Evolutionary conservation across 2,797 vertebrate genomes (phyloP).

Genomic region (Lacerta bilineata): DNA sequence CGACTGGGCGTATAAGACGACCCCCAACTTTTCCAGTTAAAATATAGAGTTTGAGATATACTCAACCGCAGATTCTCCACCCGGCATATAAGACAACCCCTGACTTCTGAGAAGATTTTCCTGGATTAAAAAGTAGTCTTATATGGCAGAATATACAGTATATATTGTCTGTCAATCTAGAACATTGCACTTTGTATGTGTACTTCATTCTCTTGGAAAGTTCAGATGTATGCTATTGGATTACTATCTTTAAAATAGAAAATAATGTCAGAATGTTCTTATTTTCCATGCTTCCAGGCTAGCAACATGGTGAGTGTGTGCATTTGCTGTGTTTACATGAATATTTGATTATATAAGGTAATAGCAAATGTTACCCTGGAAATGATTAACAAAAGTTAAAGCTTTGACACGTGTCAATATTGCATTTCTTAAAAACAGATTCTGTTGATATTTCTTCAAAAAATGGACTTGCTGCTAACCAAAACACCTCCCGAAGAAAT

Average conservation of each 20-base stretch:
- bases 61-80: too few species aligned
- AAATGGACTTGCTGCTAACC: conserved; percentile 98
- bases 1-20: too few species aligned
- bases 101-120: too few species aligned
- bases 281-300: conserved; percentile 94
- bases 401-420: conserved; percentile 42
- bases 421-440: conserved; percentile 83
- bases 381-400: conserved; percentile 32
- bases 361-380: conserved; percentile 39
- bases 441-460: conserved; percentile 98
- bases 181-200: neutral
- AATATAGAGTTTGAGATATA: too few species aligned
- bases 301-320: conserved; percentile 99
- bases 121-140: too few species aligned
- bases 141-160: neutral
- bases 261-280: conserved; percentile 79
- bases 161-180: neutral
- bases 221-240: conserved; percentile 30
- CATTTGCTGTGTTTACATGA: conserved; percentile 66
- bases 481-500: conserved; percentile 98
- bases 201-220: conserved; percentile 1
- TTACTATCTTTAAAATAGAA: conserved; percentile 57
- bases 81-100: too few species aligned
- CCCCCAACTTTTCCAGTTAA: too few species aligned
- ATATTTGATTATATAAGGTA: conserved; percentile 52